These are phyloP conservation scores for Coryphaenoides rupestris DNA, from an alignment of 2,113 vertebrate genomes.

Conservation along the genomic window DNA sequence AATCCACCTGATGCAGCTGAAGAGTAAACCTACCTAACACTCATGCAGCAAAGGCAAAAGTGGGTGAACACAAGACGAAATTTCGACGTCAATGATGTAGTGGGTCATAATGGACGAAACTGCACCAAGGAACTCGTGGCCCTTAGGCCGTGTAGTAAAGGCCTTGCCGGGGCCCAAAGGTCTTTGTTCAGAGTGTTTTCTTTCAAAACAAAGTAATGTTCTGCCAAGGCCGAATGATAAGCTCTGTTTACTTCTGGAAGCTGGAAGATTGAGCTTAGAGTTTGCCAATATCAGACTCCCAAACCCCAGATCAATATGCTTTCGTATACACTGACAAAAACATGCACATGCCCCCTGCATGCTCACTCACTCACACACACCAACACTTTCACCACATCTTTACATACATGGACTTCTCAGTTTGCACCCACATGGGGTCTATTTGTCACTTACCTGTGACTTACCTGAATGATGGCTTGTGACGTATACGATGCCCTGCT, in stretches of 20 bases:
- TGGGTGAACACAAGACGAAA: neutral
- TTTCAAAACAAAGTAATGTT: neutral
- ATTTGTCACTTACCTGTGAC: no score
- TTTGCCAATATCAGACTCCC: no score
- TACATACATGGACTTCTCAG: no score
- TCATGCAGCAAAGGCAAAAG: slow-evolving; percentile 8
- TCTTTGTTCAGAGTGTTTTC: neutral
- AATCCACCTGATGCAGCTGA: slow-evolving; percentile 11
- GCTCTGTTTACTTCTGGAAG: neutral
- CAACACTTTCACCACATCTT: no score
- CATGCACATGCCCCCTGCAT: no score
- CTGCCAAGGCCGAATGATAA: neutral
- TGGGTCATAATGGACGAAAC: neutral
- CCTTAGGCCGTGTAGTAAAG: neutral
- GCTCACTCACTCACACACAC: no score
- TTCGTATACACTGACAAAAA: no score
- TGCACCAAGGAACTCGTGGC: slow-evolving; percentile 5
- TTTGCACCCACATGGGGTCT: no score
- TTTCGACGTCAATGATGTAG: neutral
- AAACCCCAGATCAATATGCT: no score
- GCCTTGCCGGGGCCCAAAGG: neutral
- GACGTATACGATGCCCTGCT: no score
- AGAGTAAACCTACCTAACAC: slow-evolving; percentile 8
- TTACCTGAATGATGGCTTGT: no score
- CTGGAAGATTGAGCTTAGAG: neutral